Conservation (phyloP, 2,113 vertebrate species). For the Ictalurus furcatus region DNA sequence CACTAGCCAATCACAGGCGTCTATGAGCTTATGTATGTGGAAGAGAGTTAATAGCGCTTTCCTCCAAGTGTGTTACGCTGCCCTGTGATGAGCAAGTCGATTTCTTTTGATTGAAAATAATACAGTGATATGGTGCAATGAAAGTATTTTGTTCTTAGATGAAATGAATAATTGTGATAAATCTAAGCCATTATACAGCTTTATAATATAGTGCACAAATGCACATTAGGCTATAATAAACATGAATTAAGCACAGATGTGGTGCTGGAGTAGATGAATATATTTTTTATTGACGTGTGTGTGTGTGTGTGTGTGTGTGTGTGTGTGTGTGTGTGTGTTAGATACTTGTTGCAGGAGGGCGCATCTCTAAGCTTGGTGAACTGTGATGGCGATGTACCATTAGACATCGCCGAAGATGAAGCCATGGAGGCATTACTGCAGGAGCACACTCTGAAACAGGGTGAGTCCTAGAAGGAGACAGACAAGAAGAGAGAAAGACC, state of each 20-base stretch:
- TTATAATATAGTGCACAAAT: background rate
- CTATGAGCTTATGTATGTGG: background rate
- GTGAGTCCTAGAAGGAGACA: constrained; percentile 61
- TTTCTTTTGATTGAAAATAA: background rate
- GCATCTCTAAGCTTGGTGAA: constrained; percentile 87
- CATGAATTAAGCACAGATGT: background rate
- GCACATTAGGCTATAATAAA: background rate
- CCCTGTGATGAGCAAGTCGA: background rate
- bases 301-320: too few relatives aligned
- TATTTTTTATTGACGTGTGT: background rate
- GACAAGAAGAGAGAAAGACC: background rate
- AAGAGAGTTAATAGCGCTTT: background rate
- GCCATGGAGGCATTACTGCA: constrained; percentile 86
- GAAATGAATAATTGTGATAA: background rate
- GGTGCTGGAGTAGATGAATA: background rate
- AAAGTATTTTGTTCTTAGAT: background rate
- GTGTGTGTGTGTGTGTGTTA: constrained; percentile 51
- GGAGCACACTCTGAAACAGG: constrained; percentile 82
- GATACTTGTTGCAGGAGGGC: constrained; percentile 83
- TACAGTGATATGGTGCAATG: background rate
- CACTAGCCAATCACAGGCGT: background rate
- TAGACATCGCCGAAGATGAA: constrained; percentile 91
- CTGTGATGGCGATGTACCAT: constrained; percentile 89
- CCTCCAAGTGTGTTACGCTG: background rate
- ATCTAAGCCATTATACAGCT: background rate